A percentile compares a stretch with the other conserved stretches of the same genome.
phyloP scores from a whole-genome alignment of 2,113 vertebrate species.

The Sialia sialis region DNA sequence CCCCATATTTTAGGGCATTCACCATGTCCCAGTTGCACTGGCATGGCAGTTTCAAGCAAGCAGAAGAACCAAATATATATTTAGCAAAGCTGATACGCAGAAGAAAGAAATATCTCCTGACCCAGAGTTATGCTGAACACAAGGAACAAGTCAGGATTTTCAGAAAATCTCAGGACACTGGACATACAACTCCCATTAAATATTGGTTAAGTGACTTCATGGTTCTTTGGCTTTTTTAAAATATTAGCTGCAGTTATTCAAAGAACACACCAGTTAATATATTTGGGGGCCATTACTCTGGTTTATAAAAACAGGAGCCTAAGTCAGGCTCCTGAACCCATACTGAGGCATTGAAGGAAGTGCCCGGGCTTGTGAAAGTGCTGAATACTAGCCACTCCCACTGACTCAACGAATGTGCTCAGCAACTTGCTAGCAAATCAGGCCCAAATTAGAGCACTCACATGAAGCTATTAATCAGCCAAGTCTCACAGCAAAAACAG shows the following conservation, averaged over 20 bases:
- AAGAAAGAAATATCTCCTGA: not conserved
- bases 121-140: not conserved
- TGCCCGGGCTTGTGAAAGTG: not conserved
- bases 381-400: slow-evolving; percentile 33
- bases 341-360: not conserved
- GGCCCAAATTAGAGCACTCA: not conserved
- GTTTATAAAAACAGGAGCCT: slow-evolving; percentile 20
- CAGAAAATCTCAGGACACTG: not conserved
- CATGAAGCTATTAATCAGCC: not conserved
- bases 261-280: not conserved
- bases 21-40: not conserved
- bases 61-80: not conserved
- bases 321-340: not conserved
- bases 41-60: not conserved
- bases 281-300: not conserved
- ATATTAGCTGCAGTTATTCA: not conserved
- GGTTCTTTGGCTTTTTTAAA: not conserved
- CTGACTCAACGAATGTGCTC: not conserved
- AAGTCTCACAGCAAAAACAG: not conserved
- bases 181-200: not conserved
- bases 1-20: not conserved
- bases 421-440: slow-evolving; percentile 1
- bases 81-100: not conserved
- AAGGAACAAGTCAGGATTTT: not conserved
- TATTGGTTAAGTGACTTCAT: not conserved